A percentile compares a stretch with the other conserved stretches of the same genome.
Conservation (phyloP, 2,888 invertebrate species). For the Epicampocera succincta region DNA sequence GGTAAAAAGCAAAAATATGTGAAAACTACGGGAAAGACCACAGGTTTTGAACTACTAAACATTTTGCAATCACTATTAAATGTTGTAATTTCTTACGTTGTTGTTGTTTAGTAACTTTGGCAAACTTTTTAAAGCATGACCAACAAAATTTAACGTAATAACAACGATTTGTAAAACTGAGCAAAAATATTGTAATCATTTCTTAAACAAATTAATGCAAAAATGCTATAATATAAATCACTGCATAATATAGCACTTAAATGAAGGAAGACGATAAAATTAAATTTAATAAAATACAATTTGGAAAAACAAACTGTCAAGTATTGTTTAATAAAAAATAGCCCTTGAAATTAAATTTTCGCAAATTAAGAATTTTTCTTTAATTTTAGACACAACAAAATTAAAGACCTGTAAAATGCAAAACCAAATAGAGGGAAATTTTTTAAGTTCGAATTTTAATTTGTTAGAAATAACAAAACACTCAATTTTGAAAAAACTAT, state of each 20-base stretch:
- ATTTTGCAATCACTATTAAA: slow-evolving; percentile 16
- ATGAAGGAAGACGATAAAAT: too few relatives aligned
- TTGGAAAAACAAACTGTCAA: too few relatives aligned
- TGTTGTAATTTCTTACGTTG: not conserved
- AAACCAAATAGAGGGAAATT: too few relatives aligned
- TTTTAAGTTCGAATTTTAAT: too few relatives aligned
- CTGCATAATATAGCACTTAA: not conserved
- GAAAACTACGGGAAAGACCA: not conserved
- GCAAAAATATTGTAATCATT: not conserved
- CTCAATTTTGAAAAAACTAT: too few relatives aligned
- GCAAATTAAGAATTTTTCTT: too few relatives aligned
- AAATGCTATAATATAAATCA: not conserved
- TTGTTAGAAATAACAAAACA: too few relatives aligned
- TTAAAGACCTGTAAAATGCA: too few relatives aligned
- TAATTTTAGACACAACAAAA: too few relatives aligned
- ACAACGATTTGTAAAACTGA: not conserved
- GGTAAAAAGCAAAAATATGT: not conserved
- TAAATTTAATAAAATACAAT: too few relatives aligned
- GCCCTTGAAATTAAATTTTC: too few relatives aligned
- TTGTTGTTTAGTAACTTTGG: not conserved
- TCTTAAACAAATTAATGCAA: slow-evolving; percentile 15
- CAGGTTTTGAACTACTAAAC: slow-evolving; percentile 6
- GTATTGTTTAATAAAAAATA: too few relatives aligned
- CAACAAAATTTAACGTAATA: slow-evolving; percentile 30
- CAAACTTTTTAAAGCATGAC: slow-evolving; percentile 25